Evolutionary conservation across 1,140 invertebrate genomes (phyloP), one percentile per base, ranked within the genome.

Genomic region (Cydia fagiglandana): DNA sequence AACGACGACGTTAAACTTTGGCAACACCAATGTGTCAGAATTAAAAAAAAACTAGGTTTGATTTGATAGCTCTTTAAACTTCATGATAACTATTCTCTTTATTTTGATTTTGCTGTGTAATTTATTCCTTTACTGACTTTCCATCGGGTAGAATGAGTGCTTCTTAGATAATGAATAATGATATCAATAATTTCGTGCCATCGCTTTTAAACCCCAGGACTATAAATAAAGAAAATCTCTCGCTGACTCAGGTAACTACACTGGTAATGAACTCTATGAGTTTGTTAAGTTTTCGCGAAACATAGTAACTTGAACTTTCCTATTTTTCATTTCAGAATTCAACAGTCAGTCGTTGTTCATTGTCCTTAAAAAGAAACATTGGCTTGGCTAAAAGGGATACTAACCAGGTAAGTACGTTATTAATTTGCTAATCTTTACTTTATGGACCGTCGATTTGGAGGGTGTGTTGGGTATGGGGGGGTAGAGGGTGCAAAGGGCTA

Each of bases 171-270:
- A 87, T 88, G 86, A 79, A 79, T 77, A 75, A 75, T 84, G 73
- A 78, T 74, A 78, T 78, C n/a, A 87, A 86, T 75, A 78, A 83
- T 64, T 88, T 81, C 66, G n/a, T 87, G n/a, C 87, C 87, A 2
- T 89, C 87, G n/a, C 10, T 90, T 9, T 77, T 88, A 75, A 87
- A 88, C 74, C 86, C 88, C 28, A 82, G 86, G 53, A 47, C 64
- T 20, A 73, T 86, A n/a, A 85, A 80, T 78, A 87, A 82, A 83
- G 28, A 77, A 17, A 76, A 68, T 75, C 45, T 84, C n/a, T 80
- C 80, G 68, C 30, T 85, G 68, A 85, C 86, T 28, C 86, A 88
- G 83, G 87, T 90, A 82, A 45, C n/a, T 30, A 20, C 50, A 47
- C 73, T 47, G 45, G 15, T 6, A n/a, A 17, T n/a, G 17, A 15